Evolutionary conservation across 2,888 invertebrate genomes (phyloP).

Genomic region (Andrena camellia): DNA sequence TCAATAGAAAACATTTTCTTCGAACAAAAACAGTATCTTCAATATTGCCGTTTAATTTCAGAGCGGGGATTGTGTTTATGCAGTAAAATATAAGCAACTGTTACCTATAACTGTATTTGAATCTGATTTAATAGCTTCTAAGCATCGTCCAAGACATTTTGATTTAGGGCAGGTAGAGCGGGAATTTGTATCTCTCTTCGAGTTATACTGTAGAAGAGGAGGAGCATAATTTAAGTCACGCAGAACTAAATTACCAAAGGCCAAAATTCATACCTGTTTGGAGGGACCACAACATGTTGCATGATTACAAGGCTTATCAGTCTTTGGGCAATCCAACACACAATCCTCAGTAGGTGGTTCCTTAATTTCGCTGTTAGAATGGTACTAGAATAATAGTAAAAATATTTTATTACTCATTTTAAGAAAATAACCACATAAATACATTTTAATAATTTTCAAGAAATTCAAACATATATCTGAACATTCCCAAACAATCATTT

Average conservation of each 20-base stretch:
- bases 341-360: constrained; percentile 88
- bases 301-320: constrained; percentile 92
- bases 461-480: too few species aligned
- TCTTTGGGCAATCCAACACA: constrained; percentile 95
- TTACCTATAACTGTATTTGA: constrained; percentile 78
- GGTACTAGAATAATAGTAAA: constrained; percentile 80
- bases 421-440: background rate
- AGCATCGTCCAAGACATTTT: constrained; percentile 78
- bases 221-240: constrained; percentile 37
- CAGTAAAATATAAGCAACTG: constrained; percentile 4
- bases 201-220: constrained; percentile 72
- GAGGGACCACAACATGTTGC: constrained; percentile 96
- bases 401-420: background rate
- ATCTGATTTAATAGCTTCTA: constrained; percentile 78
- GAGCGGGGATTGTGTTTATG: background rate
- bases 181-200: constrained; percentile 72
- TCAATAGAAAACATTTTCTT: too few species aligned
- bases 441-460: too few species aligned
- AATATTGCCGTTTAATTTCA: background rate
- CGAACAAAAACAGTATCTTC: too few species aligned
- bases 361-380: constrained; percentile 84
- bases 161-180: constrained; percentile 67
- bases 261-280: constrained; percentile 88
- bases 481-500: too few species aligned
- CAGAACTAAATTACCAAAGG: constrained; percentile 11